A percentile compares a stretch with the other conserved stretches of the same genome.
phyloP scores from a whole-genome alignment of 2,797 vertebrate genomes.

The Cirrhinus mrigala region DNA sequence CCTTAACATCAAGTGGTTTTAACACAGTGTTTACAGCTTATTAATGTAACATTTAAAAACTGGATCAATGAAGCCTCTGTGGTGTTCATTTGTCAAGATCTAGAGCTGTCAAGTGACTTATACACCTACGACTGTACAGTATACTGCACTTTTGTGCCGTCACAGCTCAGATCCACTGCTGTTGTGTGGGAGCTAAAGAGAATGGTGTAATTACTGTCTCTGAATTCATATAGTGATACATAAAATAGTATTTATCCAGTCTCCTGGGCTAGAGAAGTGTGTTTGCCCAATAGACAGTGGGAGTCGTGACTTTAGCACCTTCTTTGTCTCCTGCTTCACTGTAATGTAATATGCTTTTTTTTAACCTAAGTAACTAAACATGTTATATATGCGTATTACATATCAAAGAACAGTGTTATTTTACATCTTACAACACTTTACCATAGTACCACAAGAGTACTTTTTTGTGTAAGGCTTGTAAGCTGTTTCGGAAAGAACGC shows the following conservation, averaged over 20 bases:
- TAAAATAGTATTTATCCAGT: slow-evolving; percentile 87
- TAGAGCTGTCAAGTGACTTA: slow-evolving; percentile 75
- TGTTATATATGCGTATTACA: not conserved
- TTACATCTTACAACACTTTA: not conserved
- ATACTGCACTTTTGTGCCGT: slow-evolving; percentile 72
- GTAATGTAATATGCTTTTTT: slow-evolving; percentile 1
- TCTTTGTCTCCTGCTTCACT: slow-evolving; percentile 41
- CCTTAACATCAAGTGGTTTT: slow-evolving; percentile 57
- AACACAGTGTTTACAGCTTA: slow-evolving; percentile 57
- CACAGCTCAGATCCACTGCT: slow-evolving; percentile 70
- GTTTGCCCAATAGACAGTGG: slow-evolving; percentile 77
- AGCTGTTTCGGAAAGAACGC: slow-evolving; percentile 6
- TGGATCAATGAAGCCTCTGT: slow-evolving; percentile 54
- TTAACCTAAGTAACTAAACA: not conserved
- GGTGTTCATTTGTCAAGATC: slow-evolving; percentile 65
- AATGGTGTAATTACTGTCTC: slow-evolving; percentile 86
- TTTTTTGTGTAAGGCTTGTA: not conserved
- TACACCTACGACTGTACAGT: slow-evolving; percentile 77
- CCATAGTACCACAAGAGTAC: not conserved
- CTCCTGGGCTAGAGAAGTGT: slow-evolving; percentile 77
- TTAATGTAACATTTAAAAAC: slow-evolving; percentile 56
- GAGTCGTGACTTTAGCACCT: slow-evolving; percentile 77
- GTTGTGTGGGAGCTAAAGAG: slow-evolving; percentile 73
- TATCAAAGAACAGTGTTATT: not conserved
- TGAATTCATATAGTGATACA: slow-evolving; percentile 83